Percentiles rank a stretch among this genome's conserved stretches.
phyloP scores from a whole-genome alignment of 64 coral and sea anemone species.

The Platygyra sinensis region DNA sequence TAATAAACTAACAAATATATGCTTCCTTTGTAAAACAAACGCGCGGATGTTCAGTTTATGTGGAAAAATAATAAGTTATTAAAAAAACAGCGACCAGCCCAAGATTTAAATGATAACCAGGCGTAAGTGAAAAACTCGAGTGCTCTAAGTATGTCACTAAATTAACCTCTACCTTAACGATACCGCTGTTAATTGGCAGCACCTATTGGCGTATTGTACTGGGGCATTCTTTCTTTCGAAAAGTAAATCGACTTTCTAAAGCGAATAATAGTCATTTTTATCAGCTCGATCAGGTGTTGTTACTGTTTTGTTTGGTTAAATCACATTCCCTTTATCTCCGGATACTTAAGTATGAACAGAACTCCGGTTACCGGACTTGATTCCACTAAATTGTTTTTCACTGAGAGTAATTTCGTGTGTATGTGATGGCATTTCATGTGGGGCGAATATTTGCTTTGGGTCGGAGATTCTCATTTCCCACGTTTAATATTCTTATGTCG shows the following conservation, averaged over 20 bases:
- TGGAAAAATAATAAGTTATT: background rate
- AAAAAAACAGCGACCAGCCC: background rate
- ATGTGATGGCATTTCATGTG: background rate
- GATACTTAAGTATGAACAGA: background rate
- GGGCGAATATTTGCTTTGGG: slow-evolving; percentile 9
- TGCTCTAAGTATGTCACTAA: slow-evolving; percentile 2
- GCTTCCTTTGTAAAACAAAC: background rate
- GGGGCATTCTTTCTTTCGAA: background rate
- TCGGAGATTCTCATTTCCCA: background rate
- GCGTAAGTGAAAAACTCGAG: slow-evolving; percentile 42
- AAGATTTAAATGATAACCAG: background rate
- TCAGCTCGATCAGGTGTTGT: background rate
- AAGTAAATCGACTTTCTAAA: no score
- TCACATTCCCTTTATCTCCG: background rate
- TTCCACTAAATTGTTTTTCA: background rate
- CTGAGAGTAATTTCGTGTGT: background rate
- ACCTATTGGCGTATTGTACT: background rate
- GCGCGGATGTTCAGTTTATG: no score
- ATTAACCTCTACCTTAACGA: slow-evolving; percentile 16
- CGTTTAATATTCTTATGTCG: slow-evolving; percentile 26
- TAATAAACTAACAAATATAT: no score
- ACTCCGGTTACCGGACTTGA: background rate
- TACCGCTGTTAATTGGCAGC: background rate
- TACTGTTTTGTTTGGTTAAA: background rate
- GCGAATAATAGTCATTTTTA: no score